A percentile compares a stretch with the other conserved stretches of the same genome.
Conservation (phyloP, 2,888 invertebrate species). For the Acanthacorydalis orientalis region DNA sequence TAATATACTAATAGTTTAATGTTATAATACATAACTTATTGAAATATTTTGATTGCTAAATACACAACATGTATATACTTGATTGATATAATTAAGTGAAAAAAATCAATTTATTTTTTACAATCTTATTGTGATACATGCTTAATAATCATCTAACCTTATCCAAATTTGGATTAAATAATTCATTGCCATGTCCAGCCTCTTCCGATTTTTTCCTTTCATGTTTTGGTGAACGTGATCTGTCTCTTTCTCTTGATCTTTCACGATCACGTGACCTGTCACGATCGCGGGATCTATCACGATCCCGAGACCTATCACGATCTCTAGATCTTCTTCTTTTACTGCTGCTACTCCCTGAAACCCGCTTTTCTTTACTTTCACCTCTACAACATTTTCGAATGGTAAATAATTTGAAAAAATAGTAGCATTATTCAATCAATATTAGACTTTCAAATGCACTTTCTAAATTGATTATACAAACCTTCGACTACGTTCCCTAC, state of each 20-base stretch:
- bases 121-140: no score
- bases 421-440: constrained; percentile 9
- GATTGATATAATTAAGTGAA: no score
- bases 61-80: no score
- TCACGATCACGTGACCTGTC: constrained; percentile 12
- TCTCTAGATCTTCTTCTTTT: constrained; percentile 19
- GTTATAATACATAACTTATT: no score
- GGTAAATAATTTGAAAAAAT: constrained; percentile 8
- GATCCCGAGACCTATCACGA: constrained; percentile 20
- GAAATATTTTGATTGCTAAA: no score
- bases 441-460: constrained; percentile 2
- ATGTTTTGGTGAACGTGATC: constrained; percentile 40
- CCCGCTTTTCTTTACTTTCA: constrained; percentile 44
- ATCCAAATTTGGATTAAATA: constrained; percentile 58
- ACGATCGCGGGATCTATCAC: constrained; percentile 18
- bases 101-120: no score
- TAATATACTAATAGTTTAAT: no score
- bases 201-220: constrained; percentile 37
- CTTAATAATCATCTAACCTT: constrained; percentile 37
- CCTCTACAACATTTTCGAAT: constrained; percentile 29
- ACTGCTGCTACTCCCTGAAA: constrained; percentile 33
- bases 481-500: constrained; percentile 16
- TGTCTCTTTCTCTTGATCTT: constrained; percentile 8
- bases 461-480: constrained; percentile 5
- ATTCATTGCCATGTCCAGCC: constrained; percentile 27